A percentile compares a stretch with the other conserved stretches of the same genome.
phyloP scores from a whole-genome alignment of 2,888 invertebrate species.

The Xestia ashworthii region DNA sequence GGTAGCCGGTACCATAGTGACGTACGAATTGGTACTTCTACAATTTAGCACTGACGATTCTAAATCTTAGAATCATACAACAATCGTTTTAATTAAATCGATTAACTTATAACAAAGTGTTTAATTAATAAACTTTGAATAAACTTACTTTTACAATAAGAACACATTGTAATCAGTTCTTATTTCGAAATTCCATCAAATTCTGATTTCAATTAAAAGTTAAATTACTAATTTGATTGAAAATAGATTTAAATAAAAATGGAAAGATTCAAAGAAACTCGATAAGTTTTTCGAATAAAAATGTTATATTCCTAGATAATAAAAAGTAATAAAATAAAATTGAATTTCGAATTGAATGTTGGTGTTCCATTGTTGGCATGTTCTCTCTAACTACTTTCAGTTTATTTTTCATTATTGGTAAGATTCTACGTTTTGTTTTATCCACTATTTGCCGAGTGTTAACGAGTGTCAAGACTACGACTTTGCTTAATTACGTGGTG shows the following conservation, averaged over 20 bases:
- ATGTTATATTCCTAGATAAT: slow-evolving; percentile 38
- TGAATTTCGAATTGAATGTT: slow-evolving; percentile 53
- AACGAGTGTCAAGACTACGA: background rate
- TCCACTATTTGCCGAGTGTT: background rate
- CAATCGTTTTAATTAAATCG: background rate
- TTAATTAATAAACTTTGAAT: slow-evolving; percentile 14
- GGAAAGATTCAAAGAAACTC: slow-evolving; percentile 30
- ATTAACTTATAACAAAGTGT: slow-evolving; percentile 12
- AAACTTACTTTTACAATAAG: background rate
- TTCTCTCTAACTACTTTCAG: slow-evolving; percentile 15
- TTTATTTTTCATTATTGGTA: slow-evolving; percentile 47
- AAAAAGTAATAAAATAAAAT: slow-evolving; percentile 57
- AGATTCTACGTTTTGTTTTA: slow-evolving; percentile 24
- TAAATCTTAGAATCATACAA: slow-evolving; percentile 4
- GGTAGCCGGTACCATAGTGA: slow-evolving; percentile 81
- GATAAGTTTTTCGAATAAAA: slow-evolving; percentile 15
- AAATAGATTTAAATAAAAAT: slow-evolving; percentile 24
- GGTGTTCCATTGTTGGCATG: slow-evolving; percentile 46
- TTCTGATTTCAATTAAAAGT: slow-evolving; percentile 39
- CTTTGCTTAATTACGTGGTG: background rate
- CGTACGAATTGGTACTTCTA: slow-evolving; percentile 81
- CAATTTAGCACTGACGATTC: slow-evolving; percentile 72
- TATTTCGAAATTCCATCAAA: slow-evolving; percentile 12
- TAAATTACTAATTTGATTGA: slow-evolving; percentile 23
- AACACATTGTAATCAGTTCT: slow-evolving; percentile 11